A percentile compares a stretch with the other conserved stretches of the same genome.
phyloP scores from a whole-genome alignment of 2,797 vertebrate genomes.

The Rachycentron canadum region DNA sequence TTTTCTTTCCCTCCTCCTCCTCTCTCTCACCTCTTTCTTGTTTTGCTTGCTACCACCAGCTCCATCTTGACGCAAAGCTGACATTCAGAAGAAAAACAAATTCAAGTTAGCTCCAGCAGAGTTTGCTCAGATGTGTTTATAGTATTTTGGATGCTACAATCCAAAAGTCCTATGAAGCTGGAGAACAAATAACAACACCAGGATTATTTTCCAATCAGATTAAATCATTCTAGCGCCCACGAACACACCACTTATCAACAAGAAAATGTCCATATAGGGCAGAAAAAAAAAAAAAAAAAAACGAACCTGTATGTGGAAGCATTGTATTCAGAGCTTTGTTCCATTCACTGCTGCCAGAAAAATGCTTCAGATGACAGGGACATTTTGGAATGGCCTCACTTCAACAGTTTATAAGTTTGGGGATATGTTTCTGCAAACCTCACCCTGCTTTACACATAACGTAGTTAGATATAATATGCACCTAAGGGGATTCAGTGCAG shows the following conservation, averaged over 20 bases:
- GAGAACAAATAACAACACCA: neutral
- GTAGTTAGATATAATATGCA: neutral
- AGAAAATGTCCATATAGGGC: neutral
- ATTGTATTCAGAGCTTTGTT: neutral
- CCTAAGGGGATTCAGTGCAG: neutral
- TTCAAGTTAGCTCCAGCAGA: neutral
- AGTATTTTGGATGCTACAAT: neutral
- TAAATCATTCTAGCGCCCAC: neutral
- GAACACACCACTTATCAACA: neutral
- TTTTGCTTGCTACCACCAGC: neutral
- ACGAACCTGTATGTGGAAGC: neutral
- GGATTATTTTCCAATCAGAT: constrained; percentile 1
- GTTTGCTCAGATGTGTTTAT: neutral
- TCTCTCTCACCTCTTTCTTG: neutral
- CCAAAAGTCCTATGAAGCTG: neutral
- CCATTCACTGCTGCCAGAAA: neutral
- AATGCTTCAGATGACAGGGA: neutral
- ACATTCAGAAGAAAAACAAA: neutral
- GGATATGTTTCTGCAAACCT: neutral
- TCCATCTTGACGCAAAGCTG: constrained; percentile 4
- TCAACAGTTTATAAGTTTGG: neutral
- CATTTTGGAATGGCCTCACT: neutral
- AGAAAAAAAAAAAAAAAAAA: neutral
- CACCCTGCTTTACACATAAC: neutral
- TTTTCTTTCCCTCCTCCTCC: neutral